Evolutionary conservation across 2,888 invertebrate species (phyloP).

Genomic region (Bellardia bayeri): DNA sequence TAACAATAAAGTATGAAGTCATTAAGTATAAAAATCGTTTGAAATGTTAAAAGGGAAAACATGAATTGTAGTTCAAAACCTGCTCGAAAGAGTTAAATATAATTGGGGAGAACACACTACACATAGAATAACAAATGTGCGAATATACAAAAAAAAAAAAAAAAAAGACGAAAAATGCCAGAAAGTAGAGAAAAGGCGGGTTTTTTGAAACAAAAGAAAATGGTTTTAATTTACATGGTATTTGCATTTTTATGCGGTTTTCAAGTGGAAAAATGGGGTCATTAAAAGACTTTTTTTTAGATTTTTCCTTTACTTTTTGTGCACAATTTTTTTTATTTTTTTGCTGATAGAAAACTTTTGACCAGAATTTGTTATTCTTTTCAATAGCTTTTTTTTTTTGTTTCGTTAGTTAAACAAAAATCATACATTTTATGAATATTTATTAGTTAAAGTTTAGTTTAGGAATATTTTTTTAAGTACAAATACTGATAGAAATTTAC

Average conservation of each 20-base stretch:
- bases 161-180: not conserved
- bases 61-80: slow-evolving; percentile 10
- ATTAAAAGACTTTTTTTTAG: slow-evolving; percentile 21
- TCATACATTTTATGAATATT: slow-evolving; percentile 33
- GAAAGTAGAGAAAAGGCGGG: slow-evolving; percentile 4
- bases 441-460: not conserved
- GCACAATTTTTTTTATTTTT: not conserved
- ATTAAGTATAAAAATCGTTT: slow-evolving; percentile 40
- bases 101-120: not conserved
- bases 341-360: slow-evolving; percentile 23
- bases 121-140: not conserved
- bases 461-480: not conserved
- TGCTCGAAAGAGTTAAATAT: slow-evolving; percentile 20
- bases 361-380: slow-evolving; percentile 28
- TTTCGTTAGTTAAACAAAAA: not conserved
- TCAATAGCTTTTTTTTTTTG: not conserved
- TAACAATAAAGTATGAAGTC: slow-evolving; percentile 34
- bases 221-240: slow-evolving; percentile 55
- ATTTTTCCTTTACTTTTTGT: not conserved
- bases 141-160: not conserved
- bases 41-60: slow-evolving; percentile 31
- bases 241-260: slow-evolving; percentile 63
- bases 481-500: not conserved
- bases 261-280: slow-evolving; percentile 60
- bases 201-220: slow-evolving; percentile 41